phyloP scores from a whole-genome alignment of 2,888 invertebrate genomes.

The Agrotis exclamationis region DNA sequence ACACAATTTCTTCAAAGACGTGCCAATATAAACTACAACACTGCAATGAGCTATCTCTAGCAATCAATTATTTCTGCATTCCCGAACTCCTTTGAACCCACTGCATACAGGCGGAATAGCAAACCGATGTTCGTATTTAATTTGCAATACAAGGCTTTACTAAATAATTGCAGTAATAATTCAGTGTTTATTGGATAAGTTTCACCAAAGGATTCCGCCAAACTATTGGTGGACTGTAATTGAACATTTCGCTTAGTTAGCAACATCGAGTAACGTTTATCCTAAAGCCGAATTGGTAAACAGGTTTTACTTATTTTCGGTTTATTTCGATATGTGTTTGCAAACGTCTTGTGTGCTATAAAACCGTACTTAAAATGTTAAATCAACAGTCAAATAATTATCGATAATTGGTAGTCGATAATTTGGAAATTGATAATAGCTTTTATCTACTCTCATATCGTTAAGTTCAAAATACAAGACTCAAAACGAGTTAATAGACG shows the following conservation, averaged over 20 bases:
- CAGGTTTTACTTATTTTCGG: conserved; percentile 18
- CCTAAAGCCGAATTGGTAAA: conserved; percentile 15
- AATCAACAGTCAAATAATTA: not conserved
- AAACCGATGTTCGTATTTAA: conserved; percentile 30
- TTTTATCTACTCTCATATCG: too few relatives aligned
- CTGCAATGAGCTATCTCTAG: not conserved
- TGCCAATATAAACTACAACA: not conserved
- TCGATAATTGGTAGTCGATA: not conserved
- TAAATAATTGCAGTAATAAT: conserved; percentile 50
- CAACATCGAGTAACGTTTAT: conserved; percentile 2
- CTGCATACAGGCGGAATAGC: conserved; percentile 2
- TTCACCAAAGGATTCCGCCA: conserved; percentile 35
- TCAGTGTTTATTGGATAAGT: conserved; percentile 53
- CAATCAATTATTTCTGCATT: conserved; percentile 8
- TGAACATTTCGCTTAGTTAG: conserved; percentile 31
- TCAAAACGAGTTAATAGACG: too few relatives aligned
- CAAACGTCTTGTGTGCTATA: not conserved
- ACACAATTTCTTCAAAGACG: not conserved
- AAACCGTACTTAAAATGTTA: not conserved
- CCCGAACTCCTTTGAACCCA: not conserved
- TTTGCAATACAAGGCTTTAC: conserved; percentile 24
- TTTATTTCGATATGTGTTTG: conserved; percentile 6
- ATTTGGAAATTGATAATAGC: not conserved
- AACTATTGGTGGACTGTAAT: conserved; percentile 43
- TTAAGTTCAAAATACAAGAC: too few relatives aligned